These are phyloP conservation scores for Sebastes vulpes DNA, from an alignment of 2,797 vertebrate species.

Conservation along the genomic window DNA sequence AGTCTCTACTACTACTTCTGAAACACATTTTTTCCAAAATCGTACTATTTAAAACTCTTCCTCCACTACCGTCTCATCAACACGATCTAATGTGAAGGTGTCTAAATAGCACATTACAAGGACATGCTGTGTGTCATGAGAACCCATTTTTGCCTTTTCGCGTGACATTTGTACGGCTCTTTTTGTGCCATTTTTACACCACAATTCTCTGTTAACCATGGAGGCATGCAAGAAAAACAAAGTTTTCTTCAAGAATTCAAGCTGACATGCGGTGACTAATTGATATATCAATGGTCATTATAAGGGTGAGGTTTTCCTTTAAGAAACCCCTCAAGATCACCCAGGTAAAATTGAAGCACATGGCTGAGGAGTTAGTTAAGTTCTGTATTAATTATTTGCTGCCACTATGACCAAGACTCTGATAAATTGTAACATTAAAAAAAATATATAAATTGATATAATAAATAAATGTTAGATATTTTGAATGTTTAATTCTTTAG, in stretches of 20 bases:
- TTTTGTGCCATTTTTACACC: no score
- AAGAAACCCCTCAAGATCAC: neutral
- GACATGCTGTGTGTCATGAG: no score
- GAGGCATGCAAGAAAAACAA: neutral
- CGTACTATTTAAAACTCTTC: no score
- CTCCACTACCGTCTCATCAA: no score
- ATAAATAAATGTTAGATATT: neutral
- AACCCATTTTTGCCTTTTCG: no score
- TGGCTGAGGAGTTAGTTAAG: neutral
- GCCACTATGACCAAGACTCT: neutral
- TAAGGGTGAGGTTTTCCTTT: neutral
- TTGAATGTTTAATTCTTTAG: neutral
- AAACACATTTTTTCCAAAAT: no score
- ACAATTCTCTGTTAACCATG: neutral
- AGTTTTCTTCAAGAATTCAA: neutral
- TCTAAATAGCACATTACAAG: no score
- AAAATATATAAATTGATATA: neutral
- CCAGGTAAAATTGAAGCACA: neutral
- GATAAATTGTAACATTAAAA: neutral
- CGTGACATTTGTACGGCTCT: no score
- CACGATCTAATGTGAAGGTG: no score
- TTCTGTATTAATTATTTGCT: neutral
- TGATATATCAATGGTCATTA: neutral
- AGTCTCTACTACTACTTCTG: no score
- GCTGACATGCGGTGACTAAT: neutral